Percentiles rank a stretch among this genome's conserved stretches.
These are phyloP conservation scores for Drosophila bocqueti DNA, from an alignment of 1,140 invertebrate species.

Conservation along the genomic window DNA sequence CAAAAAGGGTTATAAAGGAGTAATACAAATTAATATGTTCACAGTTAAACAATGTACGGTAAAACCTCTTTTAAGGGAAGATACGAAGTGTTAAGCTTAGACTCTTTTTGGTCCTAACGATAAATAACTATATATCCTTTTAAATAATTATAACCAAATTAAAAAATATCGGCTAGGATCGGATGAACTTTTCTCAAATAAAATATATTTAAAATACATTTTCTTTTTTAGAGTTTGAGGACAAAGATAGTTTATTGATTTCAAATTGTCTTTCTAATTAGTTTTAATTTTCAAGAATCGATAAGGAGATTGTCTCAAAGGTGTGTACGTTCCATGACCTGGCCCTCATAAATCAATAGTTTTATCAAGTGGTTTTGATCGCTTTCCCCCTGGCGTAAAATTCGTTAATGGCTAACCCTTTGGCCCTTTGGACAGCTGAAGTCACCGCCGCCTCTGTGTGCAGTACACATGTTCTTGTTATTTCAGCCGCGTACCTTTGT, in stretches of 20 bases:
- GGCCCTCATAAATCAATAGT: conserved; percentile 8
- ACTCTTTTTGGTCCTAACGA: not conserved
- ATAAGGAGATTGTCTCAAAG: not conserved
- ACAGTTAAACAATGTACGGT: no score
- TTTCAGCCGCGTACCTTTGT: conserved; percentile 72
- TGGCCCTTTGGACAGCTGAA: not conserved
- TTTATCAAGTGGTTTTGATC: conserved; percentile 8
- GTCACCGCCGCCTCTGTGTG: conserved; percentile 25
- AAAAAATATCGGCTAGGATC: not conserved
- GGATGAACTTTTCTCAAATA: not conserved
- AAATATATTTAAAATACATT: not conserved
- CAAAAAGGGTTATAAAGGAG: not conserved
- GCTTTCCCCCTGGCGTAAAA: conserved; percentile 7
- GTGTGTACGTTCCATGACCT: not conserved
- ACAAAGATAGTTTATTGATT: not conserved
- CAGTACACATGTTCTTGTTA: conserved; percentile 52
- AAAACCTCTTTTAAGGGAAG: no score
- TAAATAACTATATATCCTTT: no score
- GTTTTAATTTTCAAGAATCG: not conserved
- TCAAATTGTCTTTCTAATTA: not conserved
- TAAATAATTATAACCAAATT: not conserved
- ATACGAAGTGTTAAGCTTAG: no score
- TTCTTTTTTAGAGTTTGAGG: not conserved
- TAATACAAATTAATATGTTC: no score
- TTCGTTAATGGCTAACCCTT: conserved; percentile 7